Evolutionary conservation across 2,888 invertebrate species (phyloP), one percentile per base, ranked within the genome.

Genomic region (Brenthis ino): DNA sequence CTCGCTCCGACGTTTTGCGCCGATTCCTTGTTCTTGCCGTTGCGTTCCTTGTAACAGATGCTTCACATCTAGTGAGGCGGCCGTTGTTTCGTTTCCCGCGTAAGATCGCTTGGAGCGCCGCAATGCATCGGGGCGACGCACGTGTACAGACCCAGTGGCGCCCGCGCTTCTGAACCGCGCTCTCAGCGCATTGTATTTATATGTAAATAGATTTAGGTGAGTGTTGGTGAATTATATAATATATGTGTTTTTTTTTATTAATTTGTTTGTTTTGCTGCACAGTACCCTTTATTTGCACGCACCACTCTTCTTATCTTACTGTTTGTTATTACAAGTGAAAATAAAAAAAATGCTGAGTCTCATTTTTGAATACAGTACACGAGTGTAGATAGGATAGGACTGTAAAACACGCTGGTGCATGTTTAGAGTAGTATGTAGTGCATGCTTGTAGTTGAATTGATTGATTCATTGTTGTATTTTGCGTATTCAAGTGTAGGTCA

Each of bases 181-280:
- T 69, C 70, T 73, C 72, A 70, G 77, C 76, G 76, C 76, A 63
- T 72, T 87, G 84, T 91, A 91, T 91, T 90, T 91, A 91, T 91
- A 85, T 91, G 91, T 91, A 92, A 91, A 91, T 92, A 92, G 89
- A 84, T 82, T 84, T 85, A 91, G 91, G 85, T 88, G 88, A 86
- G 82, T 82, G 84, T 80, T 85, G 90, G 90, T 89, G 85, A 68
- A 85, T 84, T 74, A 91, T 89, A 89, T 90, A 91, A 90, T 80
- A 82, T 74, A 69, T 73, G 67, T 69, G 67, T 69, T 80, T 82
- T 28, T 24, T 79, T 80, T 82, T 79, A 77, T 80, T 77, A 76
- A 65, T 50, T 20, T 74, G 80, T 84, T 84, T 85, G 87, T 91
- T 89, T 89, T 79, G 85, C 81, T 89, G 89, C 88, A 87, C 74